Conservation (phyloP, 1,140 invertebrate species). For the Chrysoperla carnea region DNA sequence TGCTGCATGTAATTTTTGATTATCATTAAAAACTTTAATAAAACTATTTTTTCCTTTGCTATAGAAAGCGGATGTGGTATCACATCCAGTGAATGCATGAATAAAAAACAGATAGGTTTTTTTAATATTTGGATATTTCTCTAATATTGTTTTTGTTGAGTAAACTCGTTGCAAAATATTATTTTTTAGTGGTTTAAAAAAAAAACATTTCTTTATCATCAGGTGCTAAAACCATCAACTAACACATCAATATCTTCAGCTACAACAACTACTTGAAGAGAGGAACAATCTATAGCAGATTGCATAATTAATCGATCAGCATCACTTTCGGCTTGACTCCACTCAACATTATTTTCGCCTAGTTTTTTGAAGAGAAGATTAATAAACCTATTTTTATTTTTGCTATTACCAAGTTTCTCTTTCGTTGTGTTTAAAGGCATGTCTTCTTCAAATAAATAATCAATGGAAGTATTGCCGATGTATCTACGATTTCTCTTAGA, state of each 20-base stretch:
- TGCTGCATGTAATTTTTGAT: too few species aligned
- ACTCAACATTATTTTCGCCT: constrained; percentile 3
- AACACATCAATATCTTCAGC: constrained; percentile 5
- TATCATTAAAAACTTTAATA: too few species aligned
- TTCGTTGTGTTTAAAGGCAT: constrained; percentile 3
- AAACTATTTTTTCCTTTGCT: too few species aligned
- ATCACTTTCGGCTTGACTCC: constrained; percentile 4
- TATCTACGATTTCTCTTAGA: too few species aligned
- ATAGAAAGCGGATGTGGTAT: too few species aligned
- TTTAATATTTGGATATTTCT: too few species aligned
- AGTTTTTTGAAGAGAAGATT: constrained; percentile 4
- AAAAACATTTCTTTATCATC: constrained; percentile 1
- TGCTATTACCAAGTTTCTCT: constrained; percentile 4
- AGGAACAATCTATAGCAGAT: constrained; percentile 3
- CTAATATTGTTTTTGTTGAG: too few species aligned
- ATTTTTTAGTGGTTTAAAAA: too few species aligned
- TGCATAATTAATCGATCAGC: constrained; percentile 5
- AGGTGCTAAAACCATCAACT: constrained; percentile 4
- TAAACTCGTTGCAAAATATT: too few species aligned
- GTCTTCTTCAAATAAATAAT: constrained; percentile 4
- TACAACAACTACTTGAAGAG: constrained; percentile 4
- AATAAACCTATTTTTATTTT: constrained; percentile 6
- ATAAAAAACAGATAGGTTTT: too few species aligned
- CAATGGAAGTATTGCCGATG: too few species aligned
- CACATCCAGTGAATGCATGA: too few species aligned